These are phyloP conservation scores for Thalassaphorura encarpata DNA, from an alignment of 1,140 invertebrate genomes.

Conservation along the genomic window DNA sequence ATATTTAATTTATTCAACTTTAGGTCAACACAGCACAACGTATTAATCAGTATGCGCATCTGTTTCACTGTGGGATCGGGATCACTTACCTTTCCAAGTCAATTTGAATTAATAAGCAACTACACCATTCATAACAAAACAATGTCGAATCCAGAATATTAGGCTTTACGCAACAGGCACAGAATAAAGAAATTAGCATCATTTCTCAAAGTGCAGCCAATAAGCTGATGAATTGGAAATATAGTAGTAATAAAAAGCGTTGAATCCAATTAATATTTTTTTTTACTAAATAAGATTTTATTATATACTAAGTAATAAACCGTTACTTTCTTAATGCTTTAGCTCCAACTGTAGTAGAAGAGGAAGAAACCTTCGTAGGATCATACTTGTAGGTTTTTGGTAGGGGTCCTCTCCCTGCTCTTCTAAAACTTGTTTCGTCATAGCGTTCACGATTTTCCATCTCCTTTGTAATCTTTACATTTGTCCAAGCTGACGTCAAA, in stretches of 20 bases:
- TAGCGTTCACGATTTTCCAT: conserved; percentile 61
- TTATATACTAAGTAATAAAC: not conserved
- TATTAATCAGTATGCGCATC: no score
- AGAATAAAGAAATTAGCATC: no score
- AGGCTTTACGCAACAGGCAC: no score
- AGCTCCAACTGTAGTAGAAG: not conserved
- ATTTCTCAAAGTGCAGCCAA: not conserved
- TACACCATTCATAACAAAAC: no score
- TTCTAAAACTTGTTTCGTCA: conserved; percentile 66
- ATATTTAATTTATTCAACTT: no score
- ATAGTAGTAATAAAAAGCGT: not conserved
- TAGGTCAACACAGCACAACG: no score
- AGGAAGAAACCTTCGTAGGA: conserved; percentile 50
- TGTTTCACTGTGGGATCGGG: no score
- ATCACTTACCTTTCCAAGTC: no score
- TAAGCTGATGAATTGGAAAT: not conserved
- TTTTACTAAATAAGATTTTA: not conserved
- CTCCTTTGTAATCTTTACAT: conserved; percentile 67
- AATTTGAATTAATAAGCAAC: no score
- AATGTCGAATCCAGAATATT: no score
- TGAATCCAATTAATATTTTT: not conserved
- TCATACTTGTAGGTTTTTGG: conserved; percentile 78
- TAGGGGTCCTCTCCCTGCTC: conserved; percentile 71
- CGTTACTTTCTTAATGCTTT: conserved; percentile 7
- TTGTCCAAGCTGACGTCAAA: conserved; percentile 58